A percentile compares a stretch with the other conserved stretches of the same genome.
phyloP scores from a whole-genome alignment of 2,888 invertebrate genomes.

The Chymomyza fuscimana region DNA sequence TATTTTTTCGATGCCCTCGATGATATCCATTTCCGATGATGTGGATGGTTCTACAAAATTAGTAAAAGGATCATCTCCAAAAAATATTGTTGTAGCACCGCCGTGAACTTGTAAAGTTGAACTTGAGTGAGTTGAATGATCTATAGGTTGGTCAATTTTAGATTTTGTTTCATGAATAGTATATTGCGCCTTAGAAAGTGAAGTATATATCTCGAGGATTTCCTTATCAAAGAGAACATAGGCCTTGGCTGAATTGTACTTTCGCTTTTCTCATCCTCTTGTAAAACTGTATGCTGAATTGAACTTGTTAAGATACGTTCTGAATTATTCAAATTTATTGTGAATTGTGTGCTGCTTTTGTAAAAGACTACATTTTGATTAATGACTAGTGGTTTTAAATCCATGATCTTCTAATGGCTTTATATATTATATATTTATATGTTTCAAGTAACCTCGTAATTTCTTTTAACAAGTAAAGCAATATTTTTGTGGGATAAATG shows the following conservation, averaged over 20 bases:
- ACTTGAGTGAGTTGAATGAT: slow-evolving; percentile 63
- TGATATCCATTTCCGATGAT: slow-evolving; percentile 29
- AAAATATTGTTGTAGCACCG: slow-evolving; percentile 82
- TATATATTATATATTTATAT: slow-evolving; percentile 29
- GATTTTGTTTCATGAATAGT: neutral
- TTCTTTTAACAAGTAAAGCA: neutral
- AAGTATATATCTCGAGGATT: slow-evolving; percentile 81
- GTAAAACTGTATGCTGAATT: neutral
- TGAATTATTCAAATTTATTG: slow-evolving; percentile 34
- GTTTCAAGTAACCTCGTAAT: neutral
- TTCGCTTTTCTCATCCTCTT: neutral
- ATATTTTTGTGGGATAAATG: neutral
- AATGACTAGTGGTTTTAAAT: slow-evolving; percentile 38
- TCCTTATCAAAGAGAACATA: slow-evolving; percentile 82
- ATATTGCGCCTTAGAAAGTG: slow-evolving; percentile 78
- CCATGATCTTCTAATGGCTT: slow-evolving; percentile 21
- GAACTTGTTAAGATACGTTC: neutral
- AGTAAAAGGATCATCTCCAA: slow-evolving; percentile 79
- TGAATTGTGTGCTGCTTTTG: slow-evolving; percentile 14
- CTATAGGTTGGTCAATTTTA: slow-evolving; percentile 23
- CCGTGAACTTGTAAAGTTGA: slow-evolving; percentile 75
- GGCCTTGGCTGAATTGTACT: slow-evolving; percentile 56
- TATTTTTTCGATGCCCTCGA: neutral
- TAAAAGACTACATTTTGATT: slow-evolving; percentile 21
- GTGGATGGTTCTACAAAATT: slow-evolving; percentile 62